Conservation (phyloP, 2,888 invertebrate species). For the Heliconius aoede region DNA sequence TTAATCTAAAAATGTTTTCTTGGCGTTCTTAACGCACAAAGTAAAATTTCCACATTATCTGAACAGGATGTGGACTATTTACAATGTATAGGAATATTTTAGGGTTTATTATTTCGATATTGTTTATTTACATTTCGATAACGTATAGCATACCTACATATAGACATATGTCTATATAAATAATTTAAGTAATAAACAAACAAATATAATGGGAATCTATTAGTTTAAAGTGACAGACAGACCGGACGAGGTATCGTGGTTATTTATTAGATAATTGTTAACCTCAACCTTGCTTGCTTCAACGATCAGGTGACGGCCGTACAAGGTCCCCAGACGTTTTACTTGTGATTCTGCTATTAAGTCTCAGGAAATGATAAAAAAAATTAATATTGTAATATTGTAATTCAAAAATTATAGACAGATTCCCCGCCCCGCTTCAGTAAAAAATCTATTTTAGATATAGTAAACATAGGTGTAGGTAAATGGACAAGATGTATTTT, state of each 20-base stretch:
- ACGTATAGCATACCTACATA: too few relatives aligned
- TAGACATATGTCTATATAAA: background rate
- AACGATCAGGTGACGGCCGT: constrained; percentile 36
- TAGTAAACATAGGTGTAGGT: too few relatives aligned
- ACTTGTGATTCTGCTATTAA: constrained; percentile 10
- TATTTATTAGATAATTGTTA: constrained; percentile 38
- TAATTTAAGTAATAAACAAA: background rate
- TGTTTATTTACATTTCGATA: too few relatives aligned
- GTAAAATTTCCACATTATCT: background rate
- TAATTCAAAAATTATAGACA: background rate
- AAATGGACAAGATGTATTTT: too few relatives aligned
- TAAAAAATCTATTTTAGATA: background rate
- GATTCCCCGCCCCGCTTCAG: background rate
- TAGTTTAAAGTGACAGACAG: background rate
- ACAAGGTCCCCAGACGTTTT: constrained; percentile 33
- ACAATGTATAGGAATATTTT: too few relatives aligned
- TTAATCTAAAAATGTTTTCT: too few relatives aligned
- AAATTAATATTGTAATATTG: too few relatives aligned
- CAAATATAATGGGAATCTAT: background rate
- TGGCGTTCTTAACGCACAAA: background rate
- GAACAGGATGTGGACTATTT: too few relatives aligned
- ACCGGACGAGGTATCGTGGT: constrained; percentile 15
- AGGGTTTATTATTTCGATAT: too few relatives aligned
- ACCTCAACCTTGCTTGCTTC: constrained; percentile 38
- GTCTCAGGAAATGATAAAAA: background rate